Evolutionary conservation across 2,888 invertebrate species (phyloP).

Genomic region (Octonoba sinensis): DNA sequence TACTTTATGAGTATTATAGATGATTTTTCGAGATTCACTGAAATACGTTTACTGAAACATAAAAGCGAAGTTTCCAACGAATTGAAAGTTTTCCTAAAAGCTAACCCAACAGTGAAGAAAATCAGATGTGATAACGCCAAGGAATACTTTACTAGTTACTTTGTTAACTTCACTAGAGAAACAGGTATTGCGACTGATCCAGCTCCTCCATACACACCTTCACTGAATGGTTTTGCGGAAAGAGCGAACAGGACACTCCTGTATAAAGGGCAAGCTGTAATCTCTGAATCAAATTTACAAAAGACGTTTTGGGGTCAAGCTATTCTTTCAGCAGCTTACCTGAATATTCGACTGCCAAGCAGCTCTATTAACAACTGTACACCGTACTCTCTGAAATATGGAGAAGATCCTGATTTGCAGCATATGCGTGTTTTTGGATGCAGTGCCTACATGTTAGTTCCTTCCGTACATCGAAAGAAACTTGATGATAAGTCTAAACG

Average conservation of each 20-base stretch:
- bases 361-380: background rate
- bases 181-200: too few relatives aligned
- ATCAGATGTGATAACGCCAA: slow-evolving; percentile 1
- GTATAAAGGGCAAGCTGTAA: background rate
- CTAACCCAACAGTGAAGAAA: background rate
- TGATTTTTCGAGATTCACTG: background rate
- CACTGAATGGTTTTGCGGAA: background rate
- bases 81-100: too few relatives aligned
- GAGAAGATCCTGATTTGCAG: background rate
- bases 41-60: background rate
- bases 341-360: too few relatives aligned
- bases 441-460: background rate
- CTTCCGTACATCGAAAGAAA: too few relatives aligned
- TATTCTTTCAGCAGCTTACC: too few relatives aligned
- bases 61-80: background rate
- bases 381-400: background rate
- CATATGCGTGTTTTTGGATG: background rate
- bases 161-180: too few relatives aligned
- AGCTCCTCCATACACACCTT: slow-evolving; percentile 1
- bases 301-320: background rate
- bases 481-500: too few relatives aligned
- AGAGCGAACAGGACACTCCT: background rate
- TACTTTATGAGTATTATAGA: background rate
- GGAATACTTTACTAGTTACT: too few relatives aligned
- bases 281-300: background rate